These are phyloP conservation scores for Ornithoptera priamus DNA, from an alignment of 2,888 invertebrate genomes.

Conservation along the genomic window DNA sequence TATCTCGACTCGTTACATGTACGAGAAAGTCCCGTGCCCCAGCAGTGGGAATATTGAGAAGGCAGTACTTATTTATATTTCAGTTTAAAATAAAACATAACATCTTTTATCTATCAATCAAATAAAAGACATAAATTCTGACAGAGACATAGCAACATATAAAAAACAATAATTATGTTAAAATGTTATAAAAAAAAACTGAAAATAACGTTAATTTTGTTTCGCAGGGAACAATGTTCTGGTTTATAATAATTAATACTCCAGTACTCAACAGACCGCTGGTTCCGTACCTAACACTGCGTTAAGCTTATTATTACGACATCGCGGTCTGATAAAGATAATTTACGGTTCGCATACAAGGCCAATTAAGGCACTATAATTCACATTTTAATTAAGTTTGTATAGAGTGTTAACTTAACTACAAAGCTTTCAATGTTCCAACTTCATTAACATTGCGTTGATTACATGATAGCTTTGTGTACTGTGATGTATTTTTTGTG, in stretches of 20 bases:
- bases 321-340: constrained; percentile 10
- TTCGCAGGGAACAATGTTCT: not conserved
- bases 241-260: not conserved
- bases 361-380: constrained; percentile 14
- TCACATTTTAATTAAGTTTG: constrained; percentile 1
- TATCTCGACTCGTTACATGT: no score
- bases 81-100: no score
- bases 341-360: constrained; percentile 14
- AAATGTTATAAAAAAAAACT: not conserved
- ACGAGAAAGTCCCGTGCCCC: no score
- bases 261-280: not conserved
- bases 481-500: not conserved
- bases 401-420: constrained; percentile 1
- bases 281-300: constrained; percentile 10
- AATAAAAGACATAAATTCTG: no score
- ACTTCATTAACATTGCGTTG: constrained; percentile 1
- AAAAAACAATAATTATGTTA: not conserved
- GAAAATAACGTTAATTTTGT: not conserved
- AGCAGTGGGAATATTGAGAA: no score
- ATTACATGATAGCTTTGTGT: not conserved
- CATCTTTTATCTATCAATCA: no score
- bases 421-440: not conserved
- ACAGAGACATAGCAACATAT: no score
- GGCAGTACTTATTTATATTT: no score
- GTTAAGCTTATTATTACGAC: constrained; percentile 13